A percentile compares a stretch with the other conserved stretches of the same genome.
phyloP scores from a whole-genome alignment of 2,113 vertebrate genomes.

The Athene cunicularia region DNA sequence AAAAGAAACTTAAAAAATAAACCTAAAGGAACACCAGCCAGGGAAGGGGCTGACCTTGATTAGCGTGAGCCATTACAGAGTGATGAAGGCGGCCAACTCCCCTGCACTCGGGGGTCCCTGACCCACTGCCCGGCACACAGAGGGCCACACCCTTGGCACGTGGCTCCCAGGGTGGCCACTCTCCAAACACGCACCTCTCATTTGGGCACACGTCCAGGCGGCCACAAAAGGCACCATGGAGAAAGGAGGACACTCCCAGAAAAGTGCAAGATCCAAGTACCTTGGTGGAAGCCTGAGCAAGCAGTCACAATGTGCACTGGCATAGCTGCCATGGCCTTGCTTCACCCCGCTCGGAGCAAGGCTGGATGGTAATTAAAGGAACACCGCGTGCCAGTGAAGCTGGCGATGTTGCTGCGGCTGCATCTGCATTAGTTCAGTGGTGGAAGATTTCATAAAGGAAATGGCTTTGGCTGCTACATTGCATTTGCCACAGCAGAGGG shows the following conservation, averaged over 20 bases:
- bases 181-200: not conserved
- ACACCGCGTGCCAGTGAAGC: not conserved
- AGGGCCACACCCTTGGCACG: accelerated
- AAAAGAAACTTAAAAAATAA: not conserved
- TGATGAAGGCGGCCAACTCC: not conserved
- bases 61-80: not conserved
- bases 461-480: not conserved
- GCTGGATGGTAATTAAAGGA: not conserved
- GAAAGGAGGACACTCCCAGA: not conserved
- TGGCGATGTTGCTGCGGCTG: not conserved
- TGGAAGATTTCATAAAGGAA: not conserved
- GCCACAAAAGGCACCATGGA: not conserved
- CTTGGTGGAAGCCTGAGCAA: not conserved
- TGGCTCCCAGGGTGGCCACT: not conserved
- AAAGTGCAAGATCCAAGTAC: not conserved
- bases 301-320: not conserved
- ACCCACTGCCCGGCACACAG: accelerated
- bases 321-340: not conserved
- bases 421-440: not conserved
- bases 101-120: not conserved
- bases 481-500: not conserved
- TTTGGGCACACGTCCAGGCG: not conserved
- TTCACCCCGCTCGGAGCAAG: not conserved
- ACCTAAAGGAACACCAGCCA: not conserved
- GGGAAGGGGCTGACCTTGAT: not conserved